Conservation (phyloP, 2,113 vertebrate genomes). For the Osmerus mordax region DNA sequence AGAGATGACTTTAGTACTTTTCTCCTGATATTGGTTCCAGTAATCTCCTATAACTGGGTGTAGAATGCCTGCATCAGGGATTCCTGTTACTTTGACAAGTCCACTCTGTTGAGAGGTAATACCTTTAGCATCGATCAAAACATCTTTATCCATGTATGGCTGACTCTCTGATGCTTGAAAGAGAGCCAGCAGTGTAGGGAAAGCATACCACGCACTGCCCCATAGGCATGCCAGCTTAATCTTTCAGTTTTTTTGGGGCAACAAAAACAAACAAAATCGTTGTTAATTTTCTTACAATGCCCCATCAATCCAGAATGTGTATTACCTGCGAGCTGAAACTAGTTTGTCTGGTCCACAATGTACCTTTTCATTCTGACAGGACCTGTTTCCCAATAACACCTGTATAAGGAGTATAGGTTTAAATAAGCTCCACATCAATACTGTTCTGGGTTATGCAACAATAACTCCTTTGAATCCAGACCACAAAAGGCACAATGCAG, state of each 20-base stretch:
- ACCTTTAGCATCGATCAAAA: constrained; percentile 26
- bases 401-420: neutral
- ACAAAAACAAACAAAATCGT: constrained; percentile 33
- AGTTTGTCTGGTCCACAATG: constrained; percentile 21
- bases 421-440: neutral
- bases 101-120: constrained; percentile 39
- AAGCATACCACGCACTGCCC: constrained; percentile 21
- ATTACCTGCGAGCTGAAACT: constrained; percentile 11
- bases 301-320: neutral
- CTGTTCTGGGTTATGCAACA: constrained; percentile 19
- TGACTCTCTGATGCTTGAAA: constrained; percentile 30
- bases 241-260: constrained; percentile 16
- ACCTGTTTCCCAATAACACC: neutral
- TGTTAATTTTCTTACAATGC: neutral
- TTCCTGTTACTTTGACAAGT: constrained; percentile 36
- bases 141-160: constrained; percentile 18
- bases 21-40: neutral
- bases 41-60: constrained; percentile 24
- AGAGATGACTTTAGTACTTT: no score
- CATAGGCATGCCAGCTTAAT: constrained; percentile 5
- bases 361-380: constrained; percentile 5
- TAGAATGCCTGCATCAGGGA: constrained; percentile 9
- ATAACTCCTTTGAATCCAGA: constrained; percentile 22
- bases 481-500: constrained; percentile 38
- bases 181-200: constrained; percentile 12